Percentiles rank a stretch among this genome's conserved stretches.
Conservation (phyloP, 2,113 vertebrate genomes). For the Microcebus ravelobensis region DNA sequence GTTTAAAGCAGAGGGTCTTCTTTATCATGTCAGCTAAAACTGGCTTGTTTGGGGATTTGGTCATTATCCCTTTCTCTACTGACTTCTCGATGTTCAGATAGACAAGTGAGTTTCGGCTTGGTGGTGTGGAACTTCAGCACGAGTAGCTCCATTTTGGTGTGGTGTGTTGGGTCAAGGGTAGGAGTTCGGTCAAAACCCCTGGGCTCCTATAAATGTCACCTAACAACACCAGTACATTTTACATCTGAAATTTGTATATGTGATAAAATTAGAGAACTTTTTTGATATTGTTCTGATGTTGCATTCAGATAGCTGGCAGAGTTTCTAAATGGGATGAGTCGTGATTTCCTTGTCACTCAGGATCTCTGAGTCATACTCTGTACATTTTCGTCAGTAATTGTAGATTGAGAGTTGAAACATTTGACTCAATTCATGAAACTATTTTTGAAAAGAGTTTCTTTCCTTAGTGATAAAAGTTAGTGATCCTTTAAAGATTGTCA, state of each 20-base stretch:
- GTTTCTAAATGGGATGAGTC: slow-evolving; percentile 64
- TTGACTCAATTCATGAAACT: slow-evolving; percentile 45
- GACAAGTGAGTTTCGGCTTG: neutral
- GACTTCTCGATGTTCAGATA: neutral
- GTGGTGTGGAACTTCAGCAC: neutral
- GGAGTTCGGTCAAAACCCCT: neutral
- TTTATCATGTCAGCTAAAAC: neutral
- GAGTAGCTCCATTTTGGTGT: neutral
- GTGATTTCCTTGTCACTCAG: neutral
- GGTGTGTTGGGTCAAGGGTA: neutral
- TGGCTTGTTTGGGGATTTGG: neutral
- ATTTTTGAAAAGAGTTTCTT: slow-evolving; percentile 61
- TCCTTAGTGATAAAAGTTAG: slow-evolving; percentile 59
- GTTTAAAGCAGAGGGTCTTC: neutral
- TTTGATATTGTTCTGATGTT: neutral
- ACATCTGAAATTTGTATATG: neutral
- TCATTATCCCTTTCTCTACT: neutral
- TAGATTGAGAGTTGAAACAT: slow-evolving; percentile 50
- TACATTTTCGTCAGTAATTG: slow-evolving; percentile 62
- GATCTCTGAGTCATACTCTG: slow-evolving; percentile 58
- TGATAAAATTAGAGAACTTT: slow-evolving; percentile 9
- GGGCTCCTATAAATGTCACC: neutral
- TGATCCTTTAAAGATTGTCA: slow-evolving; percentile 60
- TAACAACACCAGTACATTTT: neutral
- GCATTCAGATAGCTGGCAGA: neutral